Evolutionary conservation across 30 jellyfish, hydroid and myxozoan species (phyloP).

Genomic region (Hydractinia echinata): DNA sequence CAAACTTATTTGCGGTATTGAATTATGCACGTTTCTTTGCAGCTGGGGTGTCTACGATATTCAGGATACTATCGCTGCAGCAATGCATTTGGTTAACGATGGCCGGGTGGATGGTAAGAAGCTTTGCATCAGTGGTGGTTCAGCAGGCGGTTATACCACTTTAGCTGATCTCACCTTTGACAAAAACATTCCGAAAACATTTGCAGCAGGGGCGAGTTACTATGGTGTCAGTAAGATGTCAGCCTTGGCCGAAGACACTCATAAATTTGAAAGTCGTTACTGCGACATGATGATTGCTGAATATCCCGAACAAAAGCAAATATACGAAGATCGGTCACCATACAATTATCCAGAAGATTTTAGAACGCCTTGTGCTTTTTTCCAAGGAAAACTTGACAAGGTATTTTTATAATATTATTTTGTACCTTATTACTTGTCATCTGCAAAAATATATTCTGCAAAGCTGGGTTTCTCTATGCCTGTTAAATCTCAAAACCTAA

Average conservation of each 20-base stretch:
- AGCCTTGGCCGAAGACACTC: conserved; percentile 56
- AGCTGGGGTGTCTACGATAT: conserved; percentile 90
- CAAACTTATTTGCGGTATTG: background rate
- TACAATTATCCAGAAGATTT: conserved; percentile 52
- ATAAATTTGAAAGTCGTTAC: conserved; percentile 74
- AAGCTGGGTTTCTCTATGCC: no score
- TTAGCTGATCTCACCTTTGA: conserved; percentile 65
- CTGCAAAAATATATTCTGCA: no score
- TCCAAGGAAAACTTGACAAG: conserved; percentile 88
- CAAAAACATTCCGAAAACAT: conserved; percentile 21
- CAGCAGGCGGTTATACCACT: conserved; percentile 90
- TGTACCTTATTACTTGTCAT: no score
- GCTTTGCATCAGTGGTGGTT: conserved; percentile 71
- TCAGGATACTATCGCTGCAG: conserved; percentile 77
- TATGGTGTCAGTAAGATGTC: conserved; percentile 68
- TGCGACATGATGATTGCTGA: conserved; percentile 54
- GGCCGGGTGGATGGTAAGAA: conserved; percentile 62
- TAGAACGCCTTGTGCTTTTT: conserved; percentile 60
- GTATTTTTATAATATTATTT: conserved; percentile 7
- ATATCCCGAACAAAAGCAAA: conserved; percentile 47
- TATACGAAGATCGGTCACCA: conserved; percentile 71
- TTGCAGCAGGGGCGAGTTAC: conserved; percentile 83
- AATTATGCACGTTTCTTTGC: background rate
- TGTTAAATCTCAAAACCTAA: no score
- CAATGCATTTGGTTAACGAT: conserved; percentile 54